phyloP scores from a whole-genome alignment of 2,888 invertebrate genomes.

The Ectemnius lituratus region DNA sequence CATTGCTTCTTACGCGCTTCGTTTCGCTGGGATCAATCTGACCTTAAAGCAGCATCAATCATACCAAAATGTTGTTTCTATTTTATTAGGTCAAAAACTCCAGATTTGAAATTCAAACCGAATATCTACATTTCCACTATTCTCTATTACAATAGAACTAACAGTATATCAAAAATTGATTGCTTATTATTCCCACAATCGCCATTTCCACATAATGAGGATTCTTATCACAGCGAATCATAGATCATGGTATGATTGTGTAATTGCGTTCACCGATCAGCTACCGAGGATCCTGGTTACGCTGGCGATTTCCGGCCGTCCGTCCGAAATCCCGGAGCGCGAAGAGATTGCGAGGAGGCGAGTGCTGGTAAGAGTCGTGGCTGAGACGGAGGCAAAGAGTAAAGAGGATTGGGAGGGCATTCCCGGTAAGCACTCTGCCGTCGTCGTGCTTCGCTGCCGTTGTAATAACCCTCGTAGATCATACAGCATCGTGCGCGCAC shows the following conservation, averaged over 20 bases:
- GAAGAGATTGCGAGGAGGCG: slow-evolving; percentile 32
- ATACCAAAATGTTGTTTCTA: too few species aligned
- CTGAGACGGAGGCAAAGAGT: slow-evolving; percentile 64
- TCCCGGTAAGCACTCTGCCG: slow-evolving; percentile 54
- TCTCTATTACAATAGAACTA: too few species aligned
- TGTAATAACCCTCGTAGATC: slow-evolving; percentile 74
- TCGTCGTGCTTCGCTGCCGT: slow-evolving; percentile 68
- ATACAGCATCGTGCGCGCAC: slow-evolving; percentile 51
- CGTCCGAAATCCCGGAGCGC: slow-evolving; percentile 46
- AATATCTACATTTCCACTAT: too few species aligned
- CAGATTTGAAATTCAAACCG: too few species aligned
- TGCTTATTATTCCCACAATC: too few species aligned
- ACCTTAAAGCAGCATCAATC: neutral
- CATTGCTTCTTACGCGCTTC: neutral
- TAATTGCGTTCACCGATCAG: neutral
- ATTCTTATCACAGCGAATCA: neutral
- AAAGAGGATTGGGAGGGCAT: slow-evolving; percentile 48
- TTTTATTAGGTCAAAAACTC: too few species aligned
- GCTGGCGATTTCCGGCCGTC: slow-evolving; percentile 23
- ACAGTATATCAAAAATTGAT: too few species aligned
- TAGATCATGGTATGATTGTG: neutral
- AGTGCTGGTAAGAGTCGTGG: slow-evolving; percentile 51
- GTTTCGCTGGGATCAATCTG: neutral
- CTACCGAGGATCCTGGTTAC: neutral
- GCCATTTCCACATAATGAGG: too few species aligned